Percentiles rank a stretch among this genome's conserved stretches.
Conservation (phyloP, 2,888 invertebrate genomes). For the Drosophila mulleri region DNA sequence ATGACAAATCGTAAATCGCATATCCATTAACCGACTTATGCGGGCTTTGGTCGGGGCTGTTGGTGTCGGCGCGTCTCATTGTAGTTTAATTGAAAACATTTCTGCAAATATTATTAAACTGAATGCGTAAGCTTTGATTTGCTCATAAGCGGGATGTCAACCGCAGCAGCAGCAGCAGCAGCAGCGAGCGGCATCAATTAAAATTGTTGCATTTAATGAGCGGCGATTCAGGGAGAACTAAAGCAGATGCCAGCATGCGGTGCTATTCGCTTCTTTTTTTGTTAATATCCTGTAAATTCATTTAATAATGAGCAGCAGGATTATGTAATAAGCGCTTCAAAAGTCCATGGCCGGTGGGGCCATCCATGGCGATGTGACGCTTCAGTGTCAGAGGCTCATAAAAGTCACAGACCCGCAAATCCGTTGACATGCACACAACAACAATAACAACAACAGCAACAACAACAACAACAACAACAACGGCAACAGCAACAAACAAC, state of each 20-base stretch:
- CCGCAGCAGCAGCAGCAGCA: slow-evolving; percentile 12
- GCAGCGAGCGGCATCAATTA: slow-evolving; percentile 40
- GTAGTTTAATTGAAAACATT: slow-evolving; percentile 57
- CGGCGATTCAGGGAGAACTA: slow-evolving; percentile 39
- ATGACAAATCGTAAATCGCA: slow-evolving; percentile 61
- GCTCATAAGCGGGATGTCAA: slow-evolving; percentile 15
- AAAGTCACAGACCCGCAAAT: slow-evolving; percentile 55
- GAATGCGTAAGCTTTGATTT: slow-evolving; percentile 46
- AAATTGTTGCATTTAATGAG: slow-evolving; percentile 58
- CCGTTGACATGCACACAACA: slow-evolving; percentile 43
- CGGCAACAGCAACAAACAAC: neutral
- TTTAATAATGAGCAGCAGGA: slow-evolving; percentile 67
- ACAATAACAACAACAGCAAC: slow-evolving; percentile 9
- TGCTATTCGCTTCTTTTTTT: neutral
- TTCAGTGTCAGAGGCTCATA: slow-evolving; percentile 43
- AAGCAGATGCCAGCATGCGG: slow-evolving; percentile 16
- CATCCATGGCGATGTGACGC: slow-evolving; percentile 8
- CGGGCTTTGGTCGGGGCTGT: slow-evolving; percentile 40
- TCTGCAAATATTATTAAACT: slow-evolving; percentile 62
- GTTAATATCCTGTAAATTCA: slow-evolving; percentile 60
- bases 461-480: too few relatives aligned
- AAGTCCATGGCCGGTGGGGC: slow-evolving; percentile 21
- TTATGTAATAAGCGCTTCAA: slow-evolving; percentile 55
- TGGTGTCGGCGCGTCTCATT: slow-evolving; percentile 19
- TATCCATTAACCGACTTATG: slow-evolving; percentile 64